Evolutionary conservation across 2,113 vertebrate species (phyloP).

Genomic region (Phylloscopus whistleri): DNA sequence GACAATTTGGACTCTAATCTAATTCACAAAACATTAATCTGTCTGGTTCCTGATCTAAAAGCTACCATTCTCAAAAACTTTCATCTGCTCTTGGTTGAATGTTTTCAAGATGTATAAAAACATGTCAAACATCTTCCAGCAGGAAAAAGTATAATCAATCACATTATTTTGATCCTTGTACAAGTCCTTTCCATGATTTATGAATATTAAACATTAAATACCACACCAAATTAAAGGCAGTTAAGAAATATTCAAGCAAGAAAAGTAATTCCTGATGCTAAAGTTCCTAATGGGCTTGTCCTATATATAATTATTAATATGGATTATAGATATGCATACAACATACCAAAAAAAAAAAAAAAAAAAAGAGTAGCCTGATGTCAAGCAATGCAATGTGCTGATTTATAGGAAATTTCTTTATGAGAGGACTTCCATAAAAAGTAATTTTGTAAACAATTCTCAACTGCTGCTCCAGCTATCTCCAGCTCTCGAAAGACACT

Average conservation of each 20-base stretch:
- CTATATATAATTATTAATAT: not conserved
- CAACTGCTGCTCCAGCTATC: not conserved
- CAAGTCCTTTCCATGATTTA: not conserved
- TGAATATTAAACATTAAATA: not conserved
- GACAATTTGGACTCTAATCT: conserved; percentile 55
- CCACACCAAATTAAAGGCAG: not conserved
- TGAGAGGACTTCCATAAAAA: not conserved
- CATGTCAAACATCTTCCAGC: not conserved
- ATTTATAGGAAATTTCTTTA: not conserved
- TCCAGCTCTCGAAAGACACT: not conserved
- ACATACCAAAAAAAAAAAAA: not conserved
- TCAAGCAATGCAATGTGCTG: not conserved
- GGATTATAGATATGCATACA: not conserved
- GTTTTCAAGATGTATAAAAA: not conserved
- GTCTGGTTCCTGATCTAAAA: conserved; percentile 54
- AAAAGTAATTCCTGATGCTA: not conserved
- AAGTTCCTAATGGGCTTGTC: not conserved
- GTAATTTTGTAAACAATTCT: not conserved
- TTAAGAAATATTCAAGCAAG: not conserved
- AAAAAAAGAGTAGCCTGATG: not conserved
- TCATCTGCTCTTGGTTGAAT: not conserved
- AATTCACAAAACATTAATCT: conserved; percentile 61
- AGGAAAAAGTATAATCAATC: not conserved
- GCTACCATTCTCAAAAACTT: conserved; percentile 5
- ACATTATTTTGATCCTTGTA: not conserved